phyloP scores from a whole-genome alignment of 2,888 invertebrate genomes.

The Chalcosyrphus nemorum region DNA sequence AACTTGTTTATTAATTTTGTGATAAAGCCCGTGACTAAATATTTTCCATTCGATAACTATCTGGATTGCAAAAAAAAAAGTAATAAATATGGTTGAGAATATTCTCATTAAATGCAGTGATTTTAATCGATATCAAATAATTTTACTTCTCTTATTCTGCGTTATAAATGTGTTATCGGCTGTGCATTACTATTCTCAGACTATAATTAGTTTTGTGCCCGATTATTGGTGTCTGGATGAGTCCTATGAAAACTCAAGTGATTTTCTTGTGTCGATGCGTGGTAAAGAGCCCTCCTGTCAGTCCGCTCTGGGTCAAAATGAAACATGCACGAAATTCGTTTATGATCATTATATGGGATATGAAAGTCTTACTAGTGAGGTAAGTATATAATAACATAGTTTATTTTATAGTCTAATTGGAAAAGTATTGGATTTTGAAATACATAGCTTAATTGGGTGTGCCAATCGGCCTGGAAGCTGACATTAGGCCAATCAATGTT shows the following conservation, averaged over 20 bases:
- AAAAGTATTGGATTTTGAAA: conserved; percentile 53
- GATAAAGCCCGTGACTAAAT: too few relatives aligned
- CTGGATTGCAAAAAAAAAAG: too few relatives aligned
- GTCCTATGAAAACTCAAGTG: not conserved
- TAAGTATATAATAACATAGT: conserved; percentile 78
- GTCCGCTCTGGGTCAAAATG: not conserved
- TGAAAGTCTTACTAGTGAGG: conserved; percentile 85
- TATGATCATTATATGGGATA: conserved; percentile 84
- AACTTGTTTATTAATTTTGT: too few relatives aligned
- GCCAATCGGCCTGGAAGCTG: conserved; percentile 84
- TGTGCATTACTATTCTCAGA: conserved; percentile 85
- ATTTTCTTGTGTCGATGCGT: not conserved
- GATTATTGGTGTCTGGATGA: conserved; percentile 80
- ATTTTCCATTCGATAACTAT: too few relatives aligned
- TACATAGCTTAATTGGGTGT: conserved; percentile 83
- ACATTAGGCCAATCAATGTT: conserved; percentile 85
- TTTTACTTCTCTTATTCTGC: conserved; percentile 83
- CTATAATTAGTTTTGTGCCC: conserved; percentile 84
- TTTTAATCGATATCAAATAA: conserved; percentile 83
- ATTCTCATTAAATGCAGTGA: conserved; percentile 83
- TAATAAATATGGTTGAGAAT: conserved; percentile 82
- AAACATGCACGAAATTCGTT: conserved; percentile 82
- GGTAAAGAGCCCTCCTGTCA: conserved; percentile 21
- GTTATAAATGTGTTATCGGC: conserved; percentile 84
- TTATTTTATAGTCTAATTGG: not conserved